Evolutionary conservation across 2,113 vertebrate species (phyloP), one percentile per base, ranked within the genome.

Genomic region (Corythoichthys intestinalis): DNA sequence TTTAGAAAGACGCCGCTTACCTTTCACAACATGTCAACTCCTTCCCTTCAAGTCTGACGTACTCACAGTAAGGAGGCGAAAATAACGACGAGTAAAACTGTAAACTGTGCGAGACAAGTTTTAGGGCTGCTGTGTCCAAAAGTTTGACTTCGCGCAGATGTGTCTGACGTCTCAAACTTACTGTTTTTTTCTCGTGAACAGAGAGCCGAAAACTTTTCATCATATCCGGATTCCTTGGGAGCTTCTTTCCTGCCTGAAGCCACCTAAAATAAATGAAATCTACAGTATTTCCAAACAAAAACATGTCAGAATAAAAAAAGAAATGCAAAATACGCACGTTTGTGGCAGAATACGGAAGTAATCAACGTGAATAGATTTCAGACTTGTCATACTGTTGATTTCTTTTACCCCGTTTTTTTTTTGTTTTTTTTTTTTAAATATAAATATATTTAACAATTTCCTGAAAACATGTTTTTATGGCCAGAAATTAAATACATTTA

Each of bases 151-250:
- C 10, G 50, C 65, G 50, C 78, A 64, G 74, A 59, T 15, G 69
- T 70, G 69, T 66, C 60, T 72, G 64, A 66, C 38, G 53, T 34
- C 37, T 8, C 38, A 53, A 52, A 53, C 14, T 17, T 44, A 39
- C 2, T 12, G n/a, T 53, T 49, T 53, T 34, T 54, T 6, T 54
- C 39, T 41, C 12, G n/a, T 4, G 20, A 15, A 7, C 53, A 47
- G 38, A 54, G 48, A 6, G 82, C 73, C 84, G 78, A 14, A 86
- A 83, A 82, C 88, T 74, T 86, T 93, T 91, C 94, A 94, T 94
- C 94, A 94, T 89, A 93, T 96, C 94, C 94, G 94, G 94, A 94
- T 92, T 86, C 81, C 86, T 46, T 44, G 39, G 12, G 2, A 46
- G 41, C 38, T 67, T 49, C 88, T 70, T 64, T 49, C 88, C 67